A percentile compares a stretch with the other conserved stretches of the same genome.
phyloP scores from a whole-genome alignment of 1,140 invertebrate species.

The Diprion similis region DNA sequence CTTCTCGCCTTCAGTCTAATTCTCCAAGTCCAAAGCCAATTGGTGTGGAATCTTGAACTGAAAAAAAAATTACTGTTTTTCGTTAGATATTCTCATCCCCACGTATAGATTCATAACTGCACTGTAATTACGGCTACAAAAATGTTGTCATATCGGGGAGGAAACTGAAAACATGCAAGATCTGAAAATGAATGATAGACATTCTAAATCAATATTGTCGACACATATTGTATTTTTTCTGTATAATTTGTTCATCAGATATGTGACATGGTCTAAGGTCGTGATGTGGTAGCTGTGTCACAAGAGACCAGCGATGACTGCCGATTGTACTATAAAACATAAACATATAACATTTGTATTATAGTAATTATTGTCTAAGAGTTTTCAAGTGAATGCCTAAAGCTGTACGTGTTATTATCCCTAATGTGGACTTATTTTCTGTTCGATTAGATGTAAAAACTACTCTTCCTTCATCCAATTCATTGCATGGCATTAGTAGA shows the following conservation, averaged over 20 bases:
- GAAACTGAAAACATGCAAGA: no score
- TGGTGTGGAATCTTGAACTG: no score
- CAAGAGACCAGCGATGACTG: slow-evolving; percentile 45
- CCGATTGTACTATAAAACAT: slow-evolving; percentile 43
- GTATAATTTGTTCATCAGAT: neutral
- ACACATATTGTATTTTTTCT: no score
- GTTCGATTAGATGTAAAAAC: neutral
- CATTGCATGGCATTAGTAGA: neutral
- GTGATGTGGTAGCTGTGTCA: slow-evolving; percentile 35
- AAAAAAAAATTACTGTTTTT: no score
- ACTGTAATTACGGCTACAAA: no score
- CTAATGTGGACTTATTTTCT: neutral
- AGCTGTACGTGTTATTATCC: neutral
- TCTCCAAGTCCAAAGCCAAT: no score
- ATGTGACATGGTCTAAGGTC: slow-evolving; percentile 1
- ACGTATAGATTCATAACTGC: no score
- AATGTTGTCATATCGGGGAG: no score
- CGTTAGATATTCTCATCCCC: no score
- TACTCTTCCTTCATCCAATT: neutral
- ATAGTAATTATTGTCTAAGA: slow-evolving; percentile 36
- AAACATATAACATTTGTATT: slow-evolving; percentile 43
- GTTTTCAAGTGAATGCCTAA: slow-evolving; percentile 1
- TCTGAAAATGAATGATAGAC: no score
- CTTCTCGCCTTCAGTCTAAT: no score
- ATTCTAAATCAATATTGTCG: no score